Conservation (phyloP, 1,140 invertebrate genomes). For the Drosophila funebris region DNA sequence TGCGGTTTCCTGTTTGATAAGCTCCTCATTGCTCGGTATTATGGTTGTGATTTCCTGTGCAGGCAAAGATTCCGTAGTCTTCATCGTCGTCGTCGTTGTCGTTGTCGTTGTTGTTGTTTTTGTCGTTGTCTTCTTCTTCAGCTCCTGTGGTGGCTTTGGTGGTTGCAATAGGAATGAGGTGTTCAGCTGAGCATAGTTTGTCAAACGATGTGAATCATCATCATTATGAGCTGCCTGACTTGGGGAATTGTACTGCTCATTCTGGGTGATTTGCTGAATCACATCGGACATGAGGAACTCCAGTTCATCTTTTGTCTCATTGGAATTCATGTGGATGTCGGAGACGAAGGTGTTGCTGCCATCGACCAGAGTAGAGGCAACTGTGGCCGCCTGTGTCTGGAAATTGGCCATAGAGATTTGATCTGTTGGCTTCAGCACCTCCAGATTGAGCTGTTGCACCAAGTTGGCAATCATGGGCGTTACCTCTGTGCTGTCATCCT, state of each 20-base stretch:
- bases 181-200: constrained; percentile 71
- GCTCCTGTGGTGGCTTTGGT: constrained; percentile 25
- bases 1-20: constrained; percentile 45
- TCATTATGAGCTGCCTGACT: neutral
- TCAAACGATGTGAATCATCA: constrained; percentile 57
- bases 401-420: constrained; percentile 82
- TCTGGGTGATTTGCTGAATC: constrained; percentile 70
- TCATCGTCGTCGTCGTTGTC: neutral
- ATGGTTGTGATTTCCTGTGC: constrained; percentile 33
- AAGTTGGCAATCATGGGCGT: constrained; percentile 71
- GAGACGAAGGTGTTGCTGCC: constrained; percentile 58
- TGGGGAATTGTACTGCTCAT: constrained; percentile 16
- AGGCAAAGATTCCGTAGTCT: constrained; percentile 1
- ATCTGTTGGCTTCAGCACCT: constrained; percentile 70
- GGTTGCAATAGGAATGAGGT: constrained; percentile 63
- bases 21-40: constrained; percentile 44
- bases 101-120: neutral
- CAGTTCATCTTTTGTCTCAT: constrained; percentile 76
- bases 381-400: constrained; percentile 82
- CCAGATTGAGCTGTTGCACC: constrained; percentile 73
- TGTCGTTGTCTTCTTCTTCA: neutral
- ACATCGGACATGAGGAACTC: constrained; percentile 78
- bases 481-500: constrained; percentile 60
- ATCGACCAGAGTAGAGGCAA: constrained; percentile 81
- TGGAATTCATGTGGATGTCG: constrained; percentile 65